Evolutionary conservation across 2,888 invertebrate species (phyloP), one percentile per base, ranked within the genome.

Genomic region (Anthrax anthrax): DNA sequence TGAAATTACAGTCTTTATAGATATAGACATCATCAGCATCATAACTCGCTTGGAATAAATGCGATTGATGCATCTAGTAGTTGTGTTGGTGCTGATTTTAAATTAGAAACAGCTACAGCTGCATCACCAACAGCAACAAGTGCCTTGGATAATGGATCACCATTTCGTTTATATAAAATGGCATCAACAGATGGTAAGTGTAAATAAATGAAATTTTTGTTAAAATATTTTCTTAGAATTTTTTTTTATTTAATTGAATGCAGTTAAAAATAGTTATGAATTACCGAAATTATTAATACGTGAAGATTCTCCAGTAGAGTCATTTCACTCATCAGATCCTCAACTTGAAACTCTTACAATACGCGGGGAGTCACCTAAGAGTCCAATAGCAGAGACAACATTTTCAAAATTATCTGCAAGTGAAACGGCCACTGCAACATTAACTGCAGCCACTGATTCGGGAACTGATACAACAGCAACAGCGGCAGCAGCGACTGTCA

Each of bases 291-390:
- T 55, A 19, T 45, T 56, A 34, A 52, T 56, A 34, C 49, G 55
- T n/a, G 55, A 56, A 48, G 55, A 54, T 51, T 56, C 55, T 19
- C 54, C 55, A 36, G 50, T 53, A 13, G 53, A 55, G 42, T 51
- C 53, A 32, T 51, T 52, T 48, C 52, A 53, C 32, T 55, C 50
- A 36, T 52, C 51, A 18, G 53, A 53, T 49, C 49, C 50, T 8
- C 54, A 53, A 48, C 47, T 53, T n/a, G 52, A 53, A 50, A 53
- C 54, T 12, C 41, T 55, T 19, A 51, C 54, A 18, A 43, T 55
- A 41, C 49, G 53, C 34, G 49, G 52, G 42, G 52, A 54, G 37
- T 51, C 52, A 37, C 50, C 52, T 14, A 52, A 54, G 46, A 52
- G 46, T 47, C 48, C 48, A 12, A 23, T 54, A 17, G n/a, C n/a